A percentile compares a stretch with the other conserved stretches of the same genome.
These are phyloP conservation scores for Silurus lanzhouensis DNA, from an alignment of 2,797 vertebrate species.

Conservation along the genomic window DNA sequence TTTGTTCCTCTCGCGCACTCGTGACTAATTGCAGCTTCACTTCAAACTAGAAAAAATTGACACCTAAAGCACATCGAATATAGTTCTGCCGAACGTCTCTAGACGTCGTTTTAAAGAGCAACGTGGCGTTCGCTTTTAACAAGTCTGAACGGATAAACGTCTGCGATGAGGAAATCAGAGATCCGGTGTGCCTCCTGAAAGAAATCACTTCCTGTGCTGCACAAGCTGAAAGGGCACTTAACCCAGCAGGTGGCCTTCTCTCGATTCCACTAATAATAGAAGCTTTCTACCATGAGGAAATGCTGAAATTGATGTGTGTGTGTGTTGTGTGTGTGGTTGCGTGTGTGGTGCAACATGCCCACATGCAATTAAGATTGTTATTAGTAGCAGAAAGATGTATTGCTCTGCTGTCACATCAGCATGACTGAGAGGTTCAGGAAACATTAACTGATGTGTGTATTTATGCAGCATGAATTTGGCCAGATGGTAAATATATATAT, in stretches of 20 bases:
- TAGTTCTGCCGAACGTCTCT: no score
- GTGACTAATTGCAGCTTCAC: constrained; percentile 16
- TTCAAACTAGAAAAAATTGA: constrained; percentile 19
- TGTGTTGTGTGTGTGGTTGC: background rate
- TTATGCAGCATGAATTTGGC: constrained; percentile 25
- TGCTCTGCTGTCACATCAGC: constrained; percentile 29
- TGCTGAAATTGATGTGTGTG: background rate
- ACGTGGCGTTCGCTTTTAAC: background rate
- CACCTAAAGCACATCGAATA: background rate
- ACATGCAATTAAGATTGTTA: constrained; percentile 31
- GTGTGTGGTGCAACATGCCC: constrained; percentile 6
- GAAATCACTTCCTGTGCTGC: constrained; percentile 32
- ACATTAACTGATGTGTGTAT: constrained; percentile 36
- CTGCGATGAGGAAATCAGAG: background rate
- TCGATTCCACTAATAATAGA: constrained; percentile 31
- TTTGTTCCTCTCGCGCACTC: background rate
- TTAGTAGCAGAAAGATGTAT: constrained; percentile 24
- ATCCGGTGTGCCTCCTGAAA: constrained; percentile 18
- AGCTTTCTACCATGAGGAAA: constrained; percentile 18
- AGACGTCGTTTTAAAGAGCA: background rate
- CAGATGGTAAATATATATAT: constrained; percentile 43
- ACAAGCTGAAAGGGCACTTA: constrained; percentile 44
- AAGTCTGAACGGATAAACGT: background rate
- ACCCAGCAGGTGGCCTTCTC: constrained; percentile 35
- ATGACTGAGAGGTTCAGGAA: constrained; percentile 29